These are phyloP conservation scores for Cyprinodon variegatus DNA, from an alignment of 2,113 vertebrate genomes.

Conservation along the genomic window DNA sequence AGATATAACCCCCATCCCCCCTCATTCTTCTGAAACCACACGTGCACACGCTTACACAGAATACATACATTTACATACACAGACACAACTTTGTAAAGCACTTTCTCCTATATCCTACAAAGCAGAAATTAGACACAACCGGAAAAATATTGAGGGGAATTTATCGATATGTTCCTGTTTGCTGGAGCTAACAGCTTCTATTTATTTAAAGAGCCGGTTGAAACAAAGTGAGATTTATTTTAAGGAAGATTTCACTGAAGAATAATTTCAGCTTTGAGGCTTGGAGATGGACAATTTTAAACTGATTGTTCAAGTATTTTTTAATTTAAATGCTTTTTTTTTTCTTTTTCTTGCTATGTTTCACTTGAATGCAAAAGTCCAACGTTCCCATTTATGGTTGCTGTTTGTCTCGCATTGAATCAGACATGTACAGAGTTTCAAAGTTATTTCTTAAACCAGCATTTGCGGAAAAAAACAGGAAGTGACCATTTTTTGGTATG, in stretches of 20 bases:
- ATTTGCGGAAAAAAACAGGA: no score
- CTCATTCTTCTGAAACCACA: slow-evolving; percentile 43
- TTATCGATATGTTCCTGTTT: slow-evolving; percentile 1
- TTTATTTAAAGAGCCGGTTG: background rate
- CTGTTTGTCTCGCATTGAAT: no score
- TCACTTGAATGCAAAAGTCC: no score
- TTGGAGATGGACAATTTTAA: background rate
- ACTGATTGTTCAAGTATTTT: background rate
- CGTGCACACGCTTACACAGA: slow-evolving; percentile 17
- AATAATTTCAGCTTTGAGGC: background rate
- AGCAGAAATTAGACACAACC: slow-evolving; percentile 1
- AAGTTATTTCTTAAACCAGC: no score
- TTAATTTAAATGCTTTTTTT: background rate
- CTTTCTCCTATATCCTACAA: slow-evolving; percentile 10
- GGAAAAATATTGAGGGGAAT: background rate
- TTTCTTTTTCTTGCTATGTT: background rate
- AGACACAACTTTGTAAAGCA: slow-evolving; percentile 4
- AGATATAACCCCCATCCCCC: slow-evolving; percentile 56
- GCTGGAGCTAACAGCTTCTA: background rate
- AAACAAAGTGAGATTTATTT: slow-evolving; percentile 21
- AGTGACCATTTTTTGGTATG: no score
- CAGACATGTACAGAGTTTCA: no score
- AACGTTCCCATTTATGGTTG: no score
- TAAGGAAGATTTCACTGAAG: slow-evolving; percentile 1
- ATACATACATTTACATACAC: background rate